phyloP scores from a whole-genome alignment of 2,888 invertebrate species.

The Drosophila prolongata region DNA sequence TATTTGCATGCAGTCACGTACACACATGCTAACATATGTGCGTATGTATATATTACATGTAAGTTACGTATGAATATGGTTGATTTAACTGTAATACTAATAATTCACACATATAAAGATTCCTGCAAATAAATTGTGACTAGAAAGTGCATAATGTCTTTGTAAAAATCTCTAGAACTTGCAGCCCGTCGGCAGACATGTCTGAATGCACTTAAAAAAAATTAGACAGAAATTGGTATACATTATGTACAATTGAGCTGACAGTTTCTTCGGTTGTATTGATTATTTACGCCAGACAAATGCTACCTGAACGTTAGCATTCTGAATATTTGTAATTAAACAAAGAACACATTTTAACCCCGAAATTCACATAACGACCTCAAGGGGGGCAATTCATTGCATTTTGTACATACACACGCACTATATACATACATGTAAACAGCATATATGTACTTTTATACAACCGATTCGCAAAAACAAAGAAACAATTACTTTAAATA shows the following conservation, averaged over 20 bases:
- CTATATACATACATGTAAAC: constrained; percentile 12
- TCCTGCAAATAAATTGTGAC: not conserved
- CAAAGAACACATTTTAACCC: constrained; percentile 24
- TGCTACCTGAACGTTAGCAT: not conserved
- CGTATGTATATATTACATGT: constrained; percentile 5
- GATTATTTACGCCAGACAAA: constrained; percentile 6
- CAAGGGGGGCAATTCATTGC: constrained; percentile 29
- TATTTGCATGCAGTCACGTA: constrained; percentile 30
- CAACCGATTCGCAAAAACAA: constrained; percentile 11
- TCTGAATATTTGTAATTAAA: not conserved
- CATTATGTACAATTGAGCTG: not conserved
- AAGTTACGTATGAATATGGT: not conserved
- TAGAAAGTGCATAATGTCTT: not conserved
- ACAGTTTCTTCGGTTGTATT: constrained; percentile 1
- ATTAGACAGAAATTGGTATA: constrained; percentile 1
- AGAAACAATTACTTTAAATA: not conserved
- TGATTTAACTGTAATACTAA: constrained; percentile 3
- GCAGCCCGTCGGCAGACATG: constrained; percentile 23
- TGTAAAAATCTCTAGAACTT: constrained; percentile 12
- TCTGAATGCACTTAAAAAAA: constrained; percentile 28
- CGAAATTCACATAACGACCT: constrained; percentile 30
- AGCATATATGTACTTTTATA: constrained; percentile 19
- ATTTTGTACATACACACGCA: constrained; percentile 15
- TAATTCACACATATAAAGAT: not conserved
- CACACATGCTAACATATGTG: constrained; percentile 13